Base-by-base conservation (phyloP, 2,797 vertebrate genomes). In the Lateolabrax maculatus region DNA sequence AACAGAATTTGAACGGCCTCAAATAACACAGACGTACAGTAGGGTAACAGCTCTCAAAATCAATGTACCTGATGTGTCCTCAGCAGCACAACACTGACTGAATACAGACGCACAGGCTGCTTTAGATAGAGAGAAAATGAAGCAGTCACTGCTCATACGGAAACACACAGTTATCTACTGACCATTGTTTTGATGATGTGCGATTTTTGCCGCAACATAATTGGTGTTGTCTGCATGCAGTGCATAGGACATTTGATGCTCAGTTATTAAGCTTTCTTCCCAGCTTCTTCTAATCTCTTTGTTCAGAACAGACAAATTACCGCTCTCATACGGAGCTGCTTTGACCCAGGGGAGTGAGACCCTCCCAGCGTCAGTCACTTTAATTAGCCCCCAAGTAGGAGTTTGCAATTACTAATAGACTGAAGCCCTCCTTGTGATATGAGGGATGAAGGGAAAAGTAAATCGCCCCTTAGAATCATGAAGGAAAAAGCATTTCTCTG, bases 231-330 rank as follows among this genome's bases (percentile, higher is more conserved):
- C 93, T 90, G 88, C 94, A 93, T 96, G 96, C 93, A 86, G 91
- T 90, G 94, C 89, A 79, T 91, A 95, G 94, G 95, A 97, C 97
- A 95, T 96, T 97, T 96, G 97, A 97, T 96, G 97, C 96, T 97
- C 96, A 95, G 97, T 97, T 98, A 98, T 98, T 97, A 97, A 96
- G 96, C 97, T 96, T 96, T 96, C 96, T 97, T 93, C 91, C 95
- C 95, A 93, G 96, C 96, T 96, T 96, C 96, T 95, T 95, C 89
- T 96, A 97, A 98, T 98, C 97, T 96, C 95, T 98, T 98, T 97
- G 97, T 98, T 98, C 97, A 96, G 97, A 97, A 97, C 97, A 98
- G 97, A 98, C 98, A 98, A 98, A 98, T 99, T 97, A 97, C 97
- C 96, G 97, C 98, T 96, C 96, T 97, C 96, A 96, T 95, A 97